phyloP scores from a whole-genome alignment of 2,797 vertebrate species.

The Lithobates sylvaticus region DNA sequence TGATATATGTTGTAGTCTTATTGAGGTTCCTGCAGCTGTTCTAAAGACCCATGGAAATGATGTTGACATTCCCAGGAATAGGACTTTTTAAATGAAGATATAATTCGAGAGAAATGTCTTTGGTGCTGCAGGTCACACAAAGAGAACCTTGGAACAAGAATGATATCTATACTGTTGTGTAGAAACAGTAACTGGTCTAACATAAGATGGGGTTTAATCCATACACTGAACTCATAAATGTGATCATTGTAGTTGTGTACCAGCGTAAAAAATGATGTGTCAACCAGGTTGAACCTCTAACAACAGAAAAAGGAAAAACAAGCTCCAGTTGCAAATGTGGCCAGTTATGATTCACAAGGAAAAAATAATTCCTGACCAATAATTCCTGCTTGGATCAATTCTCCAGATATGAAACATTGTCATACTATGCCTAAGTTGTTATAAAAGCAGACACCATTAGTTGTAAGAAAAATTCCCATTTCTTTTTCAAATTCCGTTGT shows the following conservation, averaged over 20 bases:
- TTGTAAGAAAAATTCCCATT: too few relatives aligned
- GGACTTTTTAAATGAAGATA: slow-evolving; percentile 43
- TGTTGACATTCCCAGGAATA: slow-evolving; percentile 49
- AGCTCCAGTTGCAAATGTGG: not conserved
- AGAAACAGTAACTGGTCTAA: not conserved
- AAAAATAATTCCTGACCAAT: not conserved
- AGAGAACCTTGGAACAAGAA: not conserved
- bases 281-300: not conserved
- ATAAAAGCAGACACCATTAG: not conserved
- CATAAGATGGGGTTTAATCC: not conserved
- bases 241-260: not conserved
- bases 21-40: slow-evolving; percentile 58
- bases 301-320: not conserved
- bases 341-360: not conserved
- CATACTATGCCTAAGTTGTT: not conserved
- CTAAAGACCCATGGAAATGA: slow-evolving; percentile 47
- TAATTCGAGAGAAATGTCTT: slow-evolving; percentile 3
- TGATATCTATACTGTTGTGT: not conserved
- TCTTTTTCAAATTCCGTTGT: too few relatives aligned
- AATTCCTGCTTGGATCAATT: not conserved
- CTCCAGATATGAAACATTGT: not conserved
- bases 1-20: slow-evolving; percentile 54
- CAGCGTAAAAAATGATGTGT: not conserved
- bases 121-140: slow-evolving; percentile 10
- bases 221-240: not conserved